A percentile compares a stretch with the other conserved stretches of the same genome.
Conservation (phyloP, 2,113 vertebrate species). For the Periophthalmus modestus region DNA sequence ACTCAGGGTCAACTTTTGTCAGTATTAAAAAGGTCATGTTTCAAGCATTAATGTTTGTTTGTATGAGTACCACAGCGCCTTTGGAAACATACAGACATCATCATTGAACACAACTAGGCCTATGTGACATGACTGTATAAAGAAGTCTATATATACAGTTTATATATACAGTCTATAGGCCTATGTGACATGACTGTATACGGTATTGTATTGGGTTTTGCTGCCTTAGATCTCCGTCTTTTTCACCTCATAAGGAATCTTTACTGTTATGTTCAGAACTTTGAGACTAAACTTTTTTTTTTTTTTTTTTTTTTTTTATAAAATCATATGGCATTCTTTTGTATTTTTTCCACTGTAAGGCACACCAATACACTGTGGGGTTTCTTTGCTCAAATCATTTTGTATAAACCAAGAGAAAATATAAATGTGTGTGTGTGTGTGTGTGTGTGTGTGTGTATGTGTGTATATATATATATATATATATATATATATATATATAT, state of each 20-base stretch:
- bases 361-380: neutral
- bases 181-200: neutral
- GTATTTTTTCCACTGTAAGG: neutral
- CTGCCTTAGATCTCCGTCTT: conserved; percentile 12
- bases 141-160: too few relatives aligned
- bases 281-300: too few relatives aligned
- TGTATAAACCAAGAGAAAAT: too few relatives aligned
- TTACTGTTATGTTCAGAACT: neutral
- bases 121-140: neutral
- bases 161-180: neutral
- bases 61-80: conserved; percentile 35
- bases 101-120: neutral
- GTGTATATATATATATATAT: neutral
- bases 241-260: neutral
- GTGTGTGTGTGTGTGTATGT: too few relatives aligned
- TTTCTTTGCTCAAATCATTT: neutral
- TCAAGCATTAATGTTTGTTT: conserved; percentile 16
- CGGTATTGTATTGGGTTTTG: neutral
- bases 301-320: too few relatives aligned
- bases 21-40: neutral
- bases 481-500: too few relatives aligned
- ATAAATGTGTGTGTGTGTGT: too few relatives aligned
- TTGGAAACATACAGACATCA: conserved; percentile 28
- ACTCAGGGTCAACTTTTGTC: conserved; percentile 56
- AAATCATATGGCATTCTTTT: neutral